These are phyloP conservation scores for Drosophila merina DNA, from an alignment of 2,888 invertebrate species.

Conservation along the genomic window DNA sequence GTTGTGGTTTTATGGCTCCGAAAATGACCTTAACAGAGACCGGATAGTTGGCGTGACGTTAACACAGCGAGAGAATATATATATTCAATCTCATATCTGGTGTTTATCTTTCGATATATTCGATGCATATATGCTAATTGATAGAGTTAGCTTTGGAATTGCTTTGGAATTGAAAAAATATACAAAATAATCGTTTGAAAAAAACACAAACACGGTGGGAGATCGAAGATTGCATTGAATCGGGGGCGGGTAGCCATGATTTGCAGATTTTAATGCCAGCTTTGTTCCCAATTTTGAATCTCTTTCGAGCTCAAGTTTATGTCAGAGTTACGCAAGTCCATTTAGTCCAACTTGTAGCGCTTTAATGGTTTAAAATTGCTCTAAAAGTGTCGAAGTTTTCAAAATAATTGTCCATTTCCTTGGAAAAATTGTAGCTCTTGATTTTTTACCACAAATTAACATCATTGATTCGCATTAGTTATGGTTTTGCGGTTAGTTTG, in stretches of 20 bases:
- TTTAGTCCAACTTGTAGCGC: not conserved
- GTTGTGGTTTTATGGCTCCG: conserved; percentile 35
- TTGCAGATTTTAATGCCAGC: not conserved
- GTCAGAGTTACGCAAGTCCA: conserved; percentile 2
- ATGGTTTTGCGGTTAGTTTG: no score
- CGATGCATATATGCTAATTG: conserved; percentile 26
- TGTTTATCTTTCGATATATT: conserved; percentile 5
- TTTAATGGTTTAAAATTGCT: not conserved
- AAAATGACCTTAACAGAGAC: conserved; percentile 55
- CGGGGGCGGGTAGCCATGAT: conserved; percentile 15
- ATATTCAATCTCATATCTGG: conserved; percentile 21
- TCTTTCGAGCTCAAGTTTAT: not conserved
- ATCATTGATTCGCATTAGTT: no score
- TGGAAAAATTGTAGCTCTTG: no score
- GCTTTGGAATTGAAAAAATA: not conserved
- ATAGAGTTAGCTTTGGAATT: not conserved
- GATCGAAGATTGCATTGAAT: not conserved
- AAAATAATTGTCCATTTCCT: no score
- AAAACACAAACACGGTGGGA: not conserved
- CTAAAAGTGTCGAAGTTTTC: no score
- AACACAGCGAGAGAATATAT: conserved; percentile 14
- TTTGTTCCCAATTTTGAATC: conserved; percentile 2
- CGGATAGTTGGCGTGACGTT: conserved; percentile 44
- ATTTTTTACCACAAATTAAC: no score
- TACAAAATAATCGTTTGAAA: no score